Percentiles rank a stretch among this genome's conserved stretches.
These are phyloP conservation scores for Trididemnum miniatum DNA, from an alignment of 23 tunicate species.

Conservation along the genomic window DNA sequence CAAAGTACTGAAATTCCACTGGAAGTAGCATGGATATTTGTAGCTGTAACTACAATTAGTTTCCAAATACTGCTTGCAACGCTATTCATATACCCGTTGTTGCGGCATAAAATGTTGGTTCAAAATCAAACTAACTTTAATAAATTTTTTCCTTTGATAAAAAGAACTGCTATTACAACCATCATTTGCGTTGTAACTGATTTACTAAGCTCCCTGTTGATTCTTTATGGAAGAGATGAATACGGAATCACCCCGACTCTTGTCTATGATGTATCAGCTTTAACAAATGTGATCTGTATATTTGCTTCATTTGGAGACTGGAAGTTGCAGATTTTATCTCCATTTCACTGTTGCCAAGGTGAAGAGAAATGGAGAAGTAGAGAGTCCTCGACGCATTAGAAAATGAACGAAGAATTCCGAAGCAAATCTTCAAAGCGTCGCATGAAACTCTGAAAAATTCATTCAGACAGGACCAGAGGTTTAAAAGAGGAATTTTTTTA, in stretches of 20 bases:
- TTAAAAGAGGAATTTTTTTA: background rate
- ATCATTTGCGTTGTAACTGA: background rate
- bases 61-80: background rate
- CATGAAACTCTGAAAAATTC: background rate
- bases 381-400: too few species aligned
- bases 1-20: background rate
- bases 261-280: background rate
- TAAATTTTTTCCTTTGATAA: background rate
- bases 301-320: conserved; percentile 11
- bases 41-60: background rate
- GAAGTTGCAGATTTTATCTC: conserved; percentile 1
- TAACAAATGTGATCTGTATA: background rate
- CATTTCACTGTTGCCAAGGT: background rate
- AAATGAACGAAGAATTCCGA: too few species aligned
- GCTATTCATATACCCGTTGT: conserved; percentile 8
- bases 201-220: background rate
- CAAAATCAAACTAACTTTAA: background rate
- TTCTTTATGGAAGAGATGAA: background rate
- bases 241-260: background rate
- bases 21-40: background rate
- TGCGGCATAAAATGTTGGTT: background rate
- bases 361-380: background rate
- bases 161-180: conserved; percentile 6
- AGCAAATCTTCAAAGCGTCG: background rate
- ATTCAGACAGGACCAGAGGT: background rate